These are phyloP conservation scores for Latrodectus elegans DNA, from an alignment of 2,888 invertebrate genomes.

Conservation along the genomic window DNA sequence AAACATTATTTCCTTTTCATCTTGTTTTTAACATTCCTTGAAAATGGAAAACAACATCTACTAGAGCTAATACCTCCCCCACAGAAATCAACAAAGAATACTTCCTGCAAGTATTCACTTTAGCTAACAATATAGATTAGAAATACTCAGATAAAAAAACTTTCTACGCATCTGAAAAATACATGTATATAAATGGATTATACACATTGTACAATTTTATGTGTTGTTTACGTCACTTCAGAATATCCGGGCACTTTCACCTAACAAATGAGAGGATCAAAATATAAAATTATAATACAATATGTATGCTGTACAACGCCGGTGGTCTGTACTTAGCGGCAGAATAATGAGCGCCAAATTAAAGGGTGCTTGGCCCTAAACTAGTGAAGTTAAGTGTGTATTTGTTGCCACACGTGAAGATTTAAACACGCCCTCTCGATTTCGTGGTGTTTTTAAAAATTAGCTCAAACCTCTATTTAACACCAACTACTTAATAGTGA, in stretches of 20 bases:
- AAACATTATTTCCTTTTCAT: too few relatives aligned
- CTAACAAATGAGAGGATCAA: constrained; percentile 17
- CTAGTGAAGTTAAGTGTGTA: constrained; percentile 10
- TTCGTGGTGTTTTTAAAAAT: constrained; percentile 23
- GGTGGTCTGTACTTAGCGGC: constrained; percentile 69
- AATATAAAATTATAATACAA: constrained; percentile 25
- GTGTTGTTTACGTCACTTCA: constrained; percentile 53
- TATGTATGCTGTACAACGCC: constrained; percentile 34
- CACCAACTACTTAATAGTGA: neutral
- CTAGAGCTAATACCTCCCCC: neutral
- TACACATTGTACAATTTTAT: neutral
- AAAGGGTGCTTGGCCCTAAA: constrained; percentile 47
- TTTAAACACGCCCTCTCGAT: constrained; percentile 55
- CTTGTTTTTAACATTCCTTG: neutral
- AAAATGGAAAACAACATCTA: neutral
- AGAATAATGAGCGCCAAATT: constrained; percentile 56
- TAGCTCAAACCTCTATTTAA: neutral
- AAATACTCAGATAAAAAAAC: neutral
- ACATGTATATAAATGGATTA: neutral
- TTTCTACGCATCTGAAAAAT: neutral
- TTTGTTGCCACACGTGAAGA: constrained; percentile 52
- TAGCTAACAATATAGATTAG: neutral
- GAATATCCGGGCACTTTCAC: constrained; percentile 21
- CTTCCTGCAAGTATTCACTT: neutral
- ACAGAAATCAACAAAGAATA: neutral